Evolutionary conservation across 2,888 invertebrate species (phyloP).

Genomic region (Ceraclea dissimilis): DNA sequence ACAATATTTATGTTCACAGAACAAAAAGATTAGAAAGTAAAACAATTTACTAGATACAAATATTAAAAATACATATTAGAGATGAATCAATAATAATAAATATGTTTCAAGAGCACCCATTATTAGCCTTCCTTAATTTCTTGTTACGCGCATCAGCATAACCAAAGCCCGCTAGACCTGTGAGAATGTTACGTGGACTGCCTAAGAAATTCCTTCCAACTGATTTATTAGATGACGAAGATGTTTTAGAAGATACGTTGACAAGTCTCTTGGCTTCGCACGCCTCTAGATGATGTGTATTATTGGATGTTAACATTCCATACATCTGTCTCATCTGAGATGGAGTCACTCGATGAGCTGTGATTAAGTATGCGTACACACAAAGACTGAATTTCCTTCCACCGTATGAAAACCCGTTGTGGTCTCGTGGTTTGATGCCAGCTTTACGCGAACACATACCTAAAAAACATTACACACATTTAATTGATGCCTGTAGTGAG

Average conservation of each 20-base stretch:
- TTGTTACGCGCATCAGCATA: conserved; percentile 12
- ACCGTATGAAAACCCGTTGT: conserved; percentile 55
- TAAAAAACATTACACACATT: conserved; percentile 26
- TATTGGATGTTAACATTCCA: not conserved
- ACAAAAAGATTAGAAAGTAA: too few species aligned
- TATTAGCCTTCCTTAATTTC: conserved; percentile 14
- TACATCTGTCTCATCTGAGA: conserved; percentile 17
- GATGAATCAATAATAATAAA: not conserved
- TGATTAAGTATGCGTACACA: conserved; percentile 16
- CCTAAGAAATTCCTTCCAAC: conserved; percentile 9
- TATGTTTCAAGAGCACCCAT: conserved; percentile 17
- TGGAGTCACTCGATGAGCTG: conserved; percentile 23
- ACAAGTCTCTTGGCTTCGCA: conserved; percentile 10
- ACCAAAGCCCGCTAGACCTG: conserved; percentile 15
- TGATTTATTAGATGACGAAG: not conserved
- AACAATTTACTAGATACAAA: too few species aligned
- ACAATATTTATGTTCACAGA: too few species aligned
- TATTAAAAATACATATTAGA: too few species aligned
- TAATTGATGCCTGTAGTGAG: too few species aligned
- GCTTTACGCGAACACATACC: conserved; percentile 58
- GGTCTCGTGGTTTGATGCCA: conserved; percentile 52
- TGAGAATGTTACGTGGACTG: conserved; percentile 20
- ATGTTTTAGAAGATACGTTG: not conserved
- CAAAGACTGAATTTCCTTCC: conserved; percentile 17
- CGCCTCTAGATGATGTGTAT: conserved; percentile 6